Base-by-base conservation (phyloP, 2,888 invertebrate genomes). In the Scaeva pyrastri region DNA sequence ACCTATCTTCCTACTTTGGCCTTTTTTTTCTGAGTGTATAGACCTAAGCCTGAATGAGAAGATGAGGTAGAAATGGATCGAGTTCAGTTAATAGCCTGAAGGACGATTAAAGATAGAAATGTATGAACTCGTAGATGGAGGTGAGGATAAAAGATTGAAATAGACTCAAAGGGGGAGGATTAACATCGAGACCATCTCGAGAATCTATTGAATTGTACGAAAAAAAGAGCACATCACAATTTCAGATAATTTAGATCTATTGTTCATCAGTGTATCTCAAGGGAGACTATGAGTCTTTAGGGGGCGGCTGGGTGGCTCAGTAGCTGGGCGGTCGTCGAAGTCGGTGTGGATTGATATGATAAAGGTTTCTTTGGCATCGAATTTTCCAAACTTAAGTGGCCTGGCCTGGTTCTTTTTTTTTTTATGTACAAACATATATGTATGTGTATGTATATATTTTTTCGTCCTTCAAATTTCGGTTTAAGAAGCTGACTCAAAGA, bases 311-410 rank as follows among this genome's bases (percentile, higher is more conserved):
- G n/a, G n/a, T n/a, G n/a, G n/a, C n/a, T n/a, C n/a, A n/a, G n/a
- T n/a, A n/a, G n/a, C n/a, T n/a, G n/a, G n/a, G n/a, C n/a, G n/a
- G n/a, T n/a, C n/a, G n/a, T n/a, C n/a, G n/a, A n/a, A n/a, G n/a
- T 11, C 12, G 41, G 6, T 11, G 2, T 6, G 21, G 31, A 6
- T 39, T 36, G 12, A 56, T 73, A 80, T 84, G 79, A 62, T 80
- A 76, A 76, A 60, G 68, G 21, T 48, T 68, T 41, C 56, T 68
- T 68, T 76, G 55, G 55, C 64, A 77, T 81, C 73, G 31, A 31
- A 85, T 77, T 81, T 70, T 80, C n/a, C 31, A 31, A 76, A 72
- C 75, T 76, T 80, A 85, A 80, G 80, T 85, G 80, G 75, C 72
- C 71, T 21, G 23, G 60, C 48, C 79, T 74, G 55, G 55, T 19